phyloP scores from a whole-genome alignment of 1,140 invertebrate genomes.

The Drosophila auraria region DNA sequence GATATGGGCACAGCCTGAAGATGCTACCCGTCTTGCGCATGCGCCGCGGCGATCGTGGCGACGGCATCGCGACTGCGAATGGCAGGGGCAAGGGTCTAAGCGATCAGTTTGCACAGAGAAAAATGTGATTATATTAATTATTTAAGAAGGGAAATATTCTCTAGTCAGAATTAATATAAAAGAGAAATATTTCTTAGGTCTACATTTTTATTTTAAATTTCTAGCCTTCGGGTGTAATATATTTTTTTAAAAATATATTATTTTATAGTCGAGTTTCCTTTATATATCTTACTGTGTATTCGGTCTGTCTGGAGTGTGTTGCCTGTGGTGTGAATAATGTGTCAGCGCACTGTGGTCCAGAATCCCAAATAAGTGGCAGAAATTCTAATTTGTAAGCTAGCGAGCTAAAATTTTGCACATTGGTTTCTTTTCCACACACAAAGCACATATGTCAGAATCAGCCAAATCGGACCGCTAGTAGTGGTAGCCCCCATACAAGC shows the following conservation, averaged over 20 bases:
- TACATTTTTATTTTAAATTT: no score
- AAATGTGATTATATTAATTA: neutral
- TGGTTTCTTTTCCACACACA: no score
- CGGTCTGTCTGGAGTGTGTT: conserved; percentile 11
- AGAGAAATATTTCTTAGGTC: no score
- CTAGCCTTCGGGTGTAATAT: neutral
- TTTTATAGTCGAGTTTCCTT: neutral
- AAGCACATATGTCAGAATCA: no score
- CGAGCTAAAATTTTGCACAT: no score
- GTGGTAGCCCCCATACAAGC: no score
- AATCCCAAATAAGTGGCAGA: no score
- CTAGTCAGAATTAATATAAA: neutral
- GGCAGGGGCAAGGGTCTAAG: conserved; percentile 14
- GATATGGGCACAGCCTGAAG: conserved; percentile 34
- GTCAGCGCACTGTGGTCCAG: no score
- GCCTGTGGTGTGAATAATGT: conserved; percentile 75
- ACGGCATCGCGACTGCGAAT: neutral
- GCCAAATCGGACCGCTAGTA: no score
- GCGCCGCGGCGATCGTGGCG: conserved; percentile 27
- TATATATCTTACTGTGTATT: neutral
- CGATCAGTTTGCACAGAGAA: neutral
- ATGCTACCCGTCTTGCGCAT: conserved; percentile 82
- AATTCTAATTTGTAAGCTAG: no score
- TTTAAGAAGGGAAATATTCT: no score
- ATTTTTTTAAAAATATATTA: neutral